phyloP scores from a whole-genome alignment of 2,888 invertebrate species.

The Melanophora roralis region DNA sequence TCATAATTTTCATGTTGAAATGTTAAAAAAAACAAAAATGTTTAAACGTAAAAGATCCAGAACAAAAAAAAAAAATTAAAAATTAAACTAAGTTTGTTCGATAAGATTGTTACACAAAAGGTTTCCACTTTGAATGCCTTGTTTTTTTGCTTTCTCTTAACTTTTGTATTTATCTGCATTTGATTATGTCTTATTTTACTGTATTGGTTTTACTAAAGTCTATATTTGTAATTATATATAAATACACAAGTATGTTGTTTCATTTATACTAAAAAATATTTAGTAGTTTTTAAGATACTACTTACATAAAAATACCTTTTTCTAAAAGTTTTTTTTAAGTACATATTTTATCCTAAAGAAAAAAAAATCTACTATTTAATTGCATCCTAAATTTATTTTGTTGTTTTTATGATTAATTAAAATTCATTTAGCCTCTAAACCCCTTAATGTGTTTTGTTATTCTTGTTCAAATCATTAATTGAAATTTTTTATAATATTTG shows the following conservation, averaged over 20 bases:
- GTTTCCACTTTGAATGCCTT: constrained; percentile 23
- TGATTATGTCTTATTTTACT: not conserved
- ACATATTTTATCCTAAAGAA: constrained; percentile 31
- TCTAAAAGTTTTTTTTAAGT: constrained; percentile 30
- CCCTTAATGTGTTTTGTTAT: constrained; percentile 34
- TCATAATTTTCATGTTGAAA: not conserved
- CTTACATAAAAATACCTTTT: constrained; percentile 12
- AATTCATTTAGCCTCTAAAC: constrained; percentile 50
- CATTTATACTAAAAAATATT: not conserved
- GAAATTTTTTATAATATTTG: not conserved
- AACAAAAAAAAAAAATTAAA: not conserved
- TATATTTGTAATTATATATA: constrained; percentile 3
- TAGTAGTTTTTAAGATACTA: constrained; percentile 19
- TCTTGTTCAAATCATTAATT: not conserved
- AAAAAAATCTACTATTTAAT: constrained; percentile 42
- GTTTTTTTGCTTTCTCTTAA: constrained; percentile 5
- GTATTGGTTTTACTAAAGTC: constrained; percentile 31
- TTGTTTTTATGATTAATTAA: constrained; percentile 29
- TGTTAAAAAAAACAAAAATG: not conserved
- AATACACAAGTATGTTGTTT: too few species aligned
- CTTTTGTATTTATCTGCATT: not conserved
- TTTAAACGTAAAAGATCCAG: too few species aligned
- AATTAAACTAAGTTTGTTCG: not conserved
- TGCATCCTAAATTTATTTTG: constrained; percentile 26
- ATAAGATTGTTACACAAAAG: constrained; percentile 15